Conservation (phyloP, 2,113 vertebrate species). For the Corydoras maculifer region DNA sequence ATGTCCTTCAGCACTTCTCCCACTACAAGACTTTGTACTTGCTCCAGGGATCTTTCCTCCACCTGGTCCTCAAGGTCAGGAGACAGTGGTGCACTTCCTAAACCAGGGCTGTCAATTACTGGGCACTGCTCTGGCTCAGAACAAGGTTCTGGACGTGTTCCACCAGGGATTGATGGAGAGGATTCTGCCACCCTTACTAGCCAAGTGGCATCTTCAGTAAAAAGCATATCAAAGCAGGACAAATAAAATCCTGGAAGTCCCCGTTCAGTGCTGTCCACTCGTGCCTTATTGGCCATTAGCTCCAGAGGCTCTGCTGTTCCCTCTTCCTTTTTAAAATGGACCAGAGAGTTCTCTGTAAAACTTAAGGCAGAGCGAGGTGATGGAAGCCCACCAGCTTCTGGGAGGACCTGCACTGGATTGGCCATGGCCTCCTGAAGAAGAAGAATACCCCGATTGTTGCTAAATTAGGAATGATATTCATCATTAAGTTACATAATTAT, state of each 20-base stretch:
- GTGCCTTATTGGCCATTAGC: slow-evolving; percentile 58
- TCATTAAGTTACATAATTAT: too few relatives aligned
- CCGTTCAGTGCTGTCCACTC: slow-evolving; percentile 65
- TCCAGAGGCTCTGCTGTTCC: slow-evolving; percentile 62
- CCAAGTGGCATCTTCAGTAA: slow-evolving; percentile 72
- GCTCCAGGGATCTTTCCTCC: slow-evolving; percentile 88
- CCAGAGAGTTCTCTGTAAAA: slow-evolving; percentile 62
- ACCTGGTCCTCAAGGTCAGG: slow-evolving; percentile 73
- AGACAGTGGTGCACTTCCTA: slow-evolving; percentile 59
- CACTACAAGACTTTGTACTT: slow-evolving; percentile 95
- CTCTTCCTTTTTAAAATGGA: slow-evolving; percentile 62
- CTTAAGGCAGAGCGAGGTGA: slow-evolving; percentile 37
- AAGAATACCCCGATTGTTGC: not conserved
- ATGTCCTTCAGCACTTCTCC: slow-evolving; percentile 96
- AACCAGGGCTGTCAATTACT: slow-evolving; percentile 88
- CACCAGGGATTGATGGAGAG: slow-evolving; percentile 30
- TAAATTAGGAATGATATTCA: not conserved
- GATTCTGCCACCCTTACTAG: slow-evolving; percentile 65
- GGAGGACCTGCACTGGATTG: slow-evolving; percentile 65
- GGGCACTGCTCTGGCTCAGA: slow-evolving; percentile 88
- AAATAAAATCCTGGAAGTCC: slow-evolving; percentile 72
- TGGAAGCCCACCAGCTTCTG: slow-evolving; percentile 43
- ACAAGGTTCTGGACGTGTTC: slow-evolving; percentile 46
- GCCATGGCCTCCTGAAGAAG: slow-evolving; percentile 63
- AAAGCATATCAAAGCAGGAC: slow-evolving; percentile 87